These are phyloP conservation scores for Ethmia dodecea DNA, from an alignment of 2,888 invertebrate genomes.

Conservation along the genomic window DNA sequence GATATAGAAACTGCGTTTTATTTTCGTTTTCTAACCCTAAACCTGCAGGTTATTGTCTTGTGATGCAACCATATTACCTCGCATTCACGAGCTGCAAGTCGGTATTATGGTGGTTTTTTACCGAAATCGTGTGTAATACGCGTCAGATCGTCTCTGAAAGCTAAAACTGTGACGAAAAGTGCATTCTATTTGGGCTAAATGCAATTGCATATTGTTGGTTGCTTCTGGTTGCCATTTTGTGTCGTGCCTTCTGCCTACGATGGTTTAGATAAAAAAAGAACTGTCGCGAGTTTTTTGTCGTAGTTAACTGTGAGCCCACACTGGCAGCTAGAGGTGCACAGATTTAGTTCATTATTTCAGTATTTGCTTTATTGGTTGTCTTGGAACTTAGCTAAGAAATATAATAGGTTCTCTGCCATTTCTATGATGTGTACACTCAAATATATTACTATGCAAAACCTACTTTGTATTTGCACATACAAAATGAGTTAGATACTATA, in stretches of 20 bases:
- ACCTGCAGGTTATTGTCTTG: constrained; percentile 51
- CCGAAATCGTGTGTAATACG: constrained; percentile 40
- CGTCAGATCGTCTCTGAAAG: constrained; percentile 33
- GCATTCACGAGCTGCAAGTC: constrained; percentile 37
- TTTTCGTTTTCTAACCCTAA: constrained; percentile 57
- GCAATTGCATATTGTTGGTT: constrained; percentile 69
- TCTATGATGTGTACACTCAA: no score
- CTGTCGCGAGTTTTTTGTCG: constrained; percentile 47
- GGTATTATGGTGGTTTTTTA: constrained; percentile 39
- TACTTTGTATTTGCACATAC: no score
- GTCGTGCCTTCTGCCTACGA: constrained; percentile 67
- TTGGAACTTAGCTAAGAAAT: no score
- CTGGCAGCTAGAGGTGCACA: constrained; percentile 20
- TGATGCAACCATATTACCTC: constrained; percentile 73
- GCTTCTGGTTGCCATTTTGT: constrained; percentile 74
- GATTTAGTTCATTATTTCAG: constrained; percentile 10
- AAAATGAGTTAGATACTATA: no score
- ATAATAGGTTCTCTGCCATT: no score
- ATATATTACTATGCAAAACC: no score
- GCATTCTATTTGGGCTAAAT: constrained; percentile 44
- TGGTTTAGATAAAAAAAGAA: constrained; percentile 69
- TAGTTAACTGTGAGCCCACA: constrained; percentile 37
- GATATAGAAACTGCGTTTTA: constrained; percentile 19
- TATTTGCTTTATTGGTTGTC: no score
- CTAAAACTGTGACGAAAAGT: constrained; percentile 27